Percentiles rank a stretch among this genome's conserved stretches.
Evolutionary conservation across 1,140 invertebrate species (phyloP).

Genomic region (Onthophagus taurus): DNA sequence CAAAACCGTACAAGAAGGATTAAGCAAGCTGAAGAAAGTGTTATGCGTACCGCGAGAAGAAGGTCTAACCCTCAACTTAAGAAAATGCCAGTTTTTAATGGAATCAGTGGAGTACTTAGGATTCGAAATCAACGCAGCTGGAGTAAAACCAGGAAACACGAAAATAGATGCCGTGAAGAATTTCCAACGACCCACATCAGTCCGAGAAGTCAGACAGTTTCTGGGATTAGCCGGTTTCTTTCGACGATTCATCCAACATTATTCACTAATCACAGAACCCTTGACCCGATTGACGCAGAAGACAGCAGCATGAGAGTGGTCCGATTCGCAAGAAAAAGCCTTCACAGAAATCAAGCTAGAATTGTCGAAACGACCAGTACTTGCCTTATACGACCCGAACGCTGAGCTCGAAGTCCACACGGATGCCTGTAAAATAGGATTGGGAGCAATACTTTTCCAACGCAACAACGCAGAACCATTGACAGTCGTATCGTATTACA

Average conservation of each 20-base stretch:
- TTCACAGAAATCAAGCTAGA: constrained; percentile 16
- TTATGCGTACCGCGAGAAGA: too few species aligned
- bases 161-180: too few species aligned
- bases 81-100: too few species aligned
- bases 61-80: too few species aligned
- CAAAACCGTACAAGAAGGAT: too few species aligned
- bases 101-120: too few species aligned
- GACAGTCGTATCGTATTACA: constrained; percentile 22
- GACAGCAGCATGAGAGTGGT: constrained; percentile 15
- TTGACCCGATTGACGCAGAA: constrained; percentile 26
- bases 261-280: constrained; percentile 22
- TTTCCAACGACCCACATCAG: too few species aligned
- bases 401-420: constrained; percentile 25
- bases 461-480: neutral
- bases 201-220: constrained; percentile 33
- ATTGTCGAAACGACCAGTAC: constrained; percentile 15
- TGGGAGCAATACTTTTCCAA: constrained; percentile 19
- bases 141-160: too few species aligned
- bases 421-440: constrained; percentile 21
- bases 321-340: constrained; percentile 7
- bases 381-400: constrained; percentile 21
- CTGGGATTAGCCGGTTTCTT: constrained; percentile 34
- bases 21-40: too few species aligned
- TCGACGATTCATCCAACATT: constrained; percentile 28
- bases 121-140: too few species aligned